Base-by-base conservation (phyloP, 2,113 vertebrate genomes). In the Ciconia stormi region DNA sequence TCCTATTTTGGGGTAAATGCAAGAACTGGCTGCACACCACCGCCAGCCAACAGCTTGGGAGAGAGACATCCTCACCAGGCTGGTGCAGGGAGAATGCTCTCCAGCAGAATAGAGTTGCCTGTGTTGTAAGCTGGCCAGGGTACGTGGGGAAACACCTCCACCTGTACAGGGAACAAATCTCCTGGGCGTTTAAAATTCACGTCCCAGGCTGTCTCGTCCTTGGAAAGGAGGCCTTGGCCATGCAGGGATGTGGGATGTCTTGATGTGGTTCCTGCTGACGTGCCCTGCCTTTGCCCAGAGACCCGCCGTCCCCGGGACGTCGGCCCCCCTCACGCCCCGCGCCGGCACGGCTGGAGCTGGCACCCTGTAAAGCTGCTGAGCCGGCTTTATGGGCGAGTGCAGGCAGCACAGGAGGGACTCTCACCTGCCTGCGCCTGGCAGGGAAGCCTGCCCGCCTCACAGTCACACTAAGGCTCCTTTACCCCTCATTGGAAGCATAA, bases 151-250 rank as follows among this genome's bases (percentile, higher is more conserved):
- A 50, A 55, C 7, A 18, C 50, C n/a, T 49, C 61, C 73, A 50
- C 50, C 67, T 55, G 7, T 6, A 2, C 0, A 7, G 20, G 13
- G 14, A 5, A n/a, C 63, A 69, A 14, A 9, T 3, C 38, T 36
- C 36, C 36, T 13, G 40, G 32, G 47, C 12, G 1, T 47, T 70
- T 49, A 16, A 61, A 38, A 66, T 23, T 25, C 34, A 10, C 17
- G 0, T 4, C 14, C 25, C 11, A 3, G 19, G 2, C 22, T 27
- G 32, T 26, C 20, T 23, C 0, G 1, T 30, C 22, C 47, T 42
- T 42, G 30, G 36, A n/a, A 36, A 47, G 18, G 42, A 46, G 46
- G 6, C 9, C 16, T 44, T 11, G 77, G 61, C 25, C 8, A 1
- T 6, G 18, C 13, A 1, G 10, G 14, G 55, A 10, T 4, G 1